These are phyloP conservation scores for Lepetodrilus schrolli DNA, from an alignment of 2,888 invertebrate species.

Conservation along the genomic window DNA sequence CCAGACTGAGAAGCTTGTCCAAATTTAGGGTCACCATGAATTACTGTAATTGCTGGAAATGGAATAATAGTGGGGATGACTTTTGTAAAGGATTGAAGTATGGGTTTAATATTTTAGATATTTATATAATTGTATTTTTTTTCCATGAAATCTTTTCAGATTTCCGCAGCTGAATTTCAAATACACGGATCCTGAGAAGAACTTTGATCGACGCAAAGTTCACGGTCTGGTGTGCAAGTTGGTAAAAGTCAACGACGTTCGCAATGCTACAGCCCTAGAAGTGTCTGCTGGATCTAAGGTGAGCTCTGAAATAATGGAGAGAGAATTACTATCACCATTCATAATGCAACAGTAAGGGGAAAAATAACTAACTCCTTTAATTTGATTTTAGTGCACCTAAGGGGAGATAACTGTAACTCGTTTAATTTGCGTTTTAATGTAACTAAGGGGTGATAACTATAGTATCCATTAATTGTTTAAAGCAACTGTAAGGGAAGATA, in stretches of 20 bases:
- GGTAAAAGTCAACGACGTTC: slow-evolving; percentile 83
- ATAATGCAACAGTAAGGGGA: too few species aligned
- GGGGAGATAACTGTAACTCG: too few species aligned
- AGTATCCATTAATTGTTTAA: too few species aligned
- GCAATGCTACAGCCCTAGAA: slow-evolving; percentile 86
- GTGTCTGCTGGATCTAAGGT: slow-evolving; percentile 90
- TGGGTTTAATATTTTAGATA: too few species aligned
- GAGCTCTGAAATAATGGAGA: slow-evolving; percentile 56
- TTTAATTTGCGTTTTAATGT: too few species aligned
- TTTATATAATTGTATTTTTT: not conserved
- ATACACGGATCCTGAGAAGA: slow-evolving; percentile 84
- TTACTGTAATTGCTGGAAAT: not conserved
- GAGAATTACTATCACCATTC: too few species aligned
- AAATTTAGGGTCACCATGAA: too few species aligned
- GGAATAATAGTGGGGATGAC: not conserved
- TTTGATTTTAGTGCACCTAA: too few species aligned
- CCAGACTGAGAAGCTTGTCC: not conserved
- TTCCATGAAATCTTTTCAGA: slow-evolving; percentile 48
- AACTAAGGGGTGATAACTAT: too few species aligned
- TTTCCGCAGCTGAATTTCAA: slow-evolving; percentile 79
- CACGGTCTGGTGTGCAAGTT: slow-evolving; percentile 87
- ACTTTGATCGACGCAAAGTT: slow-evolving; percentile 77
- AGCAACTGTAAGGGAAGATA: too few species aligned
- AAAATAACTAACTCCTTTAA: too few species aligned
- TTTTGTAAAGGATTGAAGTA: too few species aligned